phyloP scores from a whole-genome alignment of 1,140 invertebrate species.

The Choristoneura fumiferana region DNA sequence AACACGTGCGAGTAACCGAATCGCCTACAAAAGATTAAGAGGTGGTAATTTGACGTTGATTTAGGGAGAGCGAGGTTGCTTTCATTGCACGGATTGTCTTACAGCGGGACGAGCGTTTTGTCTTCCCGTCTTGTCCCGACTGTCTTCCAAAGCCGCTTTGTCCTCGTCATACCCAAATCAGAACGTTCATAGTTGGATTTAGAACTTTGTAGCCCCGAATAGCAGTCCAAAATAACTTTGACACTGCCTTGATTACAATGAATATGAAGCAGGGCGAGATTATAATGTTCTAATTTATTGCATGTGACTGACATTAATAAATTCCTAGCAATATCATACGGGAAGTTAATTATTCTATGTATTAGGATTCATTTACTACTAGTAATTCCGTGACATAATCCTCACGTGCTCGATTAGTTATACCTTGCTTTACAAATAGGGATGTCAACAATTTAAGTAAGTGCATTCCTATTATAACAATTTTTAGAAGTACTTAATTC shows the following conservation, averaged over 20 bases:
- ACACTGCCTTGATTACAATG: too few species aligned
- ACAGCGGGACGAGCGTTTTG: slow-evolving; percentile 49
- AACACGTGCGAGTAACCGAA: slow-evolving; percentile 72
- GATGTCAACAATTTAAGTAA: not conserved
- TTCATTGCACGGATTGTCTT: slow-evolving; percentile 70
- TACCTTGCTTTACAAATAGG: not conserved
- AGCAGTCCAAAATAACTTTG: too few species aligned
- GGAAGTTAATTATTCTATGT: slow-evolving; percentile 20
- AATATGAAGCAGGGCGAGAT: not conserved
- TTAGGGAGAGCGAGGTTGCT: slow-evolving; percentile 59
- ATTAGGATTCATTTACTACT: slow-evolving; percentile 31
- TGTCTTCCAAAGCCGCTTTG: slow-evolving; percentile 32
- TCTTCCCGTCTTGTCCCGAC: slow-evolving; percentile 29
- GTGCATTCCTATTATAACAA: too few species aligned
- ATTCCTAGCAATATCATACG: slow-evolving; percentile 28
- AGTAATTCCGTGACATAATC: slow-evolving; percentile 26
- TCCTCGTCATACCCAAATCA: not conserved
- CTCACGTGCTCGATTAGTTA: slow-evolving; percentile 33
- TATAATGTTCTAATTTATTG: slow-evolving; percentile 55
- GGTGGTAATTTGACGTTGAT: slow-evolving; percentile 77
- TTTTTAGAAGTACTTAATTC: too few species aligned
- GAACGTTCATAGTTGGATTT: not conserved
- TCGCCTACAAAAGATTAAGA: slow-evolving; percentile 69
- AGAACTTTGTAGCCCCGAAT: too few species aligned
- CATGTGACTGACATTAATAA: slow-evolving; percentile 43